Evolutionary conservation across 2,797 vertebrate genomes (phyloP), one percentile per base, ranked within the genome.

Genomic region (Pelodytes ibericus): DNA sequence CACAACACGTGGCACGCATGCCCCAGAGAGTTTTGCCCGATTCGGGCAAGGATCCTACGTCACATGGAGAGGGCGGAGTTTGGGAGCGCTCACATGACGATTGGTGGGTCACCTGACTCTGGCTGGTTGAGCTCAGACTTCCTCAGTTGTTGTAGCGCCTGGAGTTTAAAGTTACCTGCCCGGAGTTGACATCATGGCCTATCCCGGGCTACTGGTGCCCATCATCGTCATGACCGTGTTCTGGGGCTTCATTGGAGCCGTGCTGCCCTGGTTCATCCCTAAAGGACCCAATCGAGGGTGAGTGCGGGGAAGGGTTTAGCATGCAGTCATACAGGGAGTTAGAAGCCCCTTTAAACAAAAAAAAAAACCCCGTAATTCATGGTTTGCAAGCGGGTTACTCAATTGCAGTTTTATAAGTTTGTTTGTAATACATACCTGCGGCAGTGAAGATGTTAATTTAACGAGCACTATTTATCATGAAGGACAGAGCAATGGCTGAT

Each of bases 221-320:
- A 86, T 97, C 70, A 91, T 91, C 3, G 95, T 98, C 47, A 94
- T 99, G 94, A 96, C 93, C 13, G 87, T 96, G 79, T 97, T 99
- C 81, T 99, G 96, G 97, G 93, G 88, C 2, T 13, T 96, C 36
- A 85, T 99, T 58, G 96, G 97, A 59, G 91, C 92, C 56, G 85
- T 97, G 0, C 85, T 98, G 58, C 97, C 97, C 25, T 96, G 93
- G 90, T 92, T 98, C 26, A 90, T 98, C 51, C 97, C 96, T 1
- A 99, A 97, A 88, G 96, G 95, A 82, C 96, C 97, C 1, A 99
- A 98, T 87, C 90, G 91, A 84, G 97, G 97, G 97, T 98, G 82
- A 94, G 95, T 93, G 77, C 2, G 66, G 15, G 64, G 24, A 16
- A 15, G 2, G 15, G n/a, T n/a, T n/a, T n/a, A n/a, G 33, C 5